phyloP scores from a whole-genome alignment of 2,888 invertebrate species.

The Microchrysa polita region DNA sequence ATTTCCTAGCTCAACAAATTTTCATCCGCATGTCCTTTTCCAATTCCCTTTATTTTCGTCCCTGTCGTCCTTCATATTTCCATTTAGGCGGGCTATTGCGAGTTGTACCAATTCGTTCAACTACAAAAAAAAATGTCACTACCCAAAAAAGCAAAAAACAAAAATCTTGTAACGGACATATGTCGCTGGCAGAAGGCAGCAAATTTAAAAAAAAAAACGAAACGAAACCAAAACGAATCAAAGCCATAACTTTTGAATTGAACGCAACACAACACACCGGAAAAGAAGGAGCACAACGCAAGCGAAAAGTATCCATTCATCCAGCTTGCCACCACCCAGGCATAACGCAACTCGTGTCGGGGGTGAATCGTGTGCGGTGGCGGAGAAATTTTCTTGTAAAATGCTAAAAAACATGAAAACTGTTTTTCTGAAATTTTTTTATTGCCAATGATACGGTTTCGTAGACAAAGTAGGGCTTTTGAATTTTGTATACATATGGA shows the following conservation, averaged over 20 bases:
- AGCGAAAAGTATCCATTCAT: too few relatives aligned
- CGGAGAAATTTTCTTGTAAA: conserved; percentile 48
- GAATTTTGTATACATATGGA: conserved; percentile 3
- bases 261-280: not conserved
- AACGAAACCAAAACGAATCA: conserved; percentile 28
- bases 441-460: conserved; percentile 47
- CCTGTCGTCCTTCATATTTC: too few relatives aligned
- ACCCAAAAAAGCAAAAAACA: not conserved
- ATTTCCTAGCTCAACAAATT: conserved; percentile 22
- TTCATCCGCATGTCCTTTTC: not conserved
- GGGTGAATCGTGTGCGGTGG: not conserved
- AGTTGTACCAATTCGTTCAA: conserved; percentile 21
- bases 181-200: conserved; percentile 37
- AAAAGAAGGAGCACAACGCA: too few relatives aligned
- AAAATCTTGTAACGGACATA: conserved; percentile 41
- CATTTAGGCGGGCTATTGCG: not conserved
- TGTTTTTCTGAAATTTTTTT: conserved; percentile 51
- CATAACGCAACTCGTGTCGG: not conserved
- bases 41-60: too few relatives aligned
- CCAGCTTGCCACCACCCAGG: not conserved
- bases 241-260: conserved; percentile 29
- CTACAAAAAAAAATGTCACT: conserved; percentile 25
- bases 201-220: conserved; percentile 17
- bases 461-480: not conserved
- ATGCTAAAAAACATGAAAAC: conserved; percentile 48